Conservation (phyloP, 1,140 invertebrate genomes). For the Apis cerana region DNA sequence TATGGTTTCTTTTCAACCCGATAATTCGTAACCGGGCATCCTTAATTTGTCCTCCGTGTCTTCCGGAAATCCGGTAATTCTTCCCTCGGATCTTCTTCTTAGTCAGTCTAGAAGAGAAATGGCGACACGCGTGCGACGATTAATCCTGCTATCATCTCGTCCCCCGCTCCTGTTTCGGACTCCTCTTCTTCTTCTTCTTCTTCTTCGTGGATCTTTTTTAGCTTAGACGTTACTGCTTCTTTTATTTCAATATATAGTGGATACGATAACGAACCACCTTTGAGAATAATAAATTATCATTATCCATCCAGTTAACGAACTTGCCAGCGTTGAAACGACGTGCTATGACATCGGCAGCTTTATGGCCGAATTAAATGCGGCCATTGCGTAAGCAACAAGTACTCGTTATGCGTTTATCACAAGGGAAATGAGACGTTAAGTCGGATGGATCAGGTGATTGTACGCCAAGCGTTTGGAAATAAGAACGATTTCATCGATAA, state of each 20-base stretch:
- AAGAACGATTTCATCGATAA: neutral
- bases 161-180: neutral
- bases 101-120: neutral
- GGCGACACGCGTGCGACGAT: constrained; percentile 10
- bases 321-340: constrained; percentile 5
- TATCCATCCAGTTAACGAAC: constrained; percentile 46
- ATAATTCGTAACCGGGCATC: neutral
- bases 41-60: neutral
- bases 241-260: neutral
- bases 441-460: constrained; percentile 14
- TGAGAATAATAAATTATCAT: constrained; percentile 8
- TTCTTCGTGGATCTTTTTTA: neutral
- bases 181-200: neutral
- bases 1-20: neutral
- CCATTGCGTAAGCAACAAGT: constrained; percentile 54
- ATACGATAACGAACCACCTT: constrained; percentile 28
- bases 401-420: constrained; percentile 48
- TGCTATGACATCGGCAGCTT: constrained; percentile 1
- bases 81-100: neutral
- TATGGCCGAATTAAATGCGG: neutral
- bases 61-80: neutral
- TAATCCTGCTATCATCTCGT: constrained; percentile 25
- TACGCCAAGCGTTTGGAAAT: neutral
- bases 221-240: neutral
- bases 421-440: neutral